These are phyloP conservation scores for Todiramphus saurophagus DNA, from an alignment of 2,113 vertebrate species.

Conservation along the genomic window DNA sequence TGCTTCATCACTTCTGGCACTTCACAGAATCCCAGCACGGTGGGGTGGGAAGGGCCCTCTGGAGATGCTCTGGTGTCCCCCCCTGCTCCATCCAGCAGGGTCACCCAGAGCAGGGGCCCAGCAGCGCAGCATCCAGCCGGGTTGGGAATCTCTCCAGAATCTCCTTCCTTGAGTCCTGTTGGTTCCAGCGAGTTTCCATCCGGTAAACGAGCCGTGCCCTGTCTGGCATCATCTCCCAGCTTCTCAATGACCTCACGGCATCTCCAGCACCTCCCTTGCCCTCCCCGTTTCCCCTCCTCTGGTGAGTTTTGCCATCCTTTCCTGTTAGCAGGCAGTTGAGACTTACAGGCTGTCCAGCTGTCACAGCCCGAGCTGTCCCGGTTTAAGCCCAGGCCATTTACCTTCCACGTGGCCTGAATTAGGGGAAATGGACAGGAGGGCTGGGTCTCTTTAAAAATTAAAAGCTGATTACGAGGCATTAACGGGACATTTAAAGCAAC, in stretches of 20 bases:
- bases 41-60: not conserved
- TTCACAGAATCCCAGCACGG: not conserved
- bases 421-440: constrained; percentile 58
- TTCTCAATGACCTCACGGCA: not conserved
- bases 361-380: constrained; percentile 52
- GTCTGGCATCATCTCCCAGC: not conserved
- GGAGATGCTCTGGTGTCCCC: not conserved
- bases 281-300: constrained; percentile 32
- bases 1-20: accelerated
- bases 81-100: too few species aligned
- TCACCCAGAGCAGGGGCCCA: not conserved
- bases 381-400: constrained; percentile 35
- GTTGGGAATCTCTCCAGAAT: not conserved
- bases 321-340: constrained; percentile 63
- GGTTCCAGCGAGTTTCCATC: not conserved
- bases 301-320: constrained; percentile 68
- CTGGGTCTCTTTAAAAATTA: constrained; percentile 73
- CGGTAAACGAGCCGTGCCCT: accelerated
- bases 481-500: constrained; percentile 55
- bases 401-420: constrained; percentile 56
- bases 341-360: constrained; percentile 79
- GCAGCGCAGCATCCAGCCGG: not conserved
- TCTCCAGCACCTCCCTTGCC: constrained; percentile 51
- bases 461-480: constrained; percentile 74
- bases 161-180: not conserved